Evolutionary conservation across 2,888 invertebrate species (phyloP).

Genomic region (Homarus gammarus): DNA sequence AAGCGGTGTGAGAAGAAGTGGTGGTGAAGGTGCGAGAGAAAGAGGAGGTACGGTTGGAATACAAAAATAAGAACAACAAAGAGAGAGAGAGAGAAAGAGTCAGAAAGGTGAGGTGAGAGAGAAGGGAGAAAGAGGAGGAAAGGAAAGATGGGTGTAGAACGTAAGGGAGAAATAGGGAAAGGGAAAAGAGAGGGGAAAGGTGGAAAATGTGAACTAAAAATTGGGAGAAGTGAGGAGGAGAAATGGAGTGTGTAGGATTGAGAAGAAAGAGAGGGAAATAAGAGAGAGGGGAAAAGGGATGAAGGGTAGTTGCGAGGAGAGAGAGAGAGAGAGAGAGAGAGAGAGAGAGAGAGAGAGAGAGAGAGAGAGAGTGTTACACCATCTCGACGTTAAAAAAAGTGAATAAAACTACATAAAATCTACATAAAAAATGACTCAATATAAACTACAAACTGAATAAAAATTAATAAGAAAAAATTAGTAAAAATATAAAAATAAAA

Average conservation of each 20-base stretch:
- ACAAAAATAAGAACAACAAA: background rate
- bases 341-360: background rate
- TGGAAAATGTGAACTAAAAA: too few relatives aligned
- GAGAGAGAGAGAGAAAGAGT: background rate
- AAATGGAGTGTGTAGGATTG: background rate
- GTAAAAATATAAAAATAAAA: too few relatives aligned
- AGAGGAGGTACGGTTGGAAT: background rate
- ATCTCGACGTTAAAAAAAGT: too few relatives aligned
- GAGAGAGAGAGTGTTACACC: too few relatives aligned
- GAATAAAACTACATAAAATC: too few relatives aligned
- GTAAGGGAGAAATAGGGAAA: background rate
- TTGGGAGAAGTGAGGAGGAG: background rate
- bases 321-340: background rate
- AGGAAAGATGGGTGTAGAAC: too few relatives aligned
- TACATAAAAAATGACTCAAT: too few relatives aligned
- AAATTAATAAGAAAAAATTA: too few relatives aligned
- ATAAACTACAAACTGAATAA: too few relatives aligned
- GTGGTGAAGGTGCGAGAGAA: background rate
- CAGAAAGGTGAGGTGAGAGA: background rate
- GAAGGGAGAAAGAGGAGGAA: background rate
- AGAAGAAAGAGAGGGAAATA: background rate
- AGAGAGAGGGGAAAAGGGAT: conserved; percentile 4
- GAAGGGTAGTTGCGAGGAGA: conserved; percentile 4
- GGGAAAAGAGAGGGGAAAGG: background rate
- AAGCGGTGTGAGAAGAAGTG: background rate